These are phyloP conservation scores for Nothura maculosa DNA, from an alignment of 2,797 vertebrate genomes.

Conservation along the genomic window DNA sequence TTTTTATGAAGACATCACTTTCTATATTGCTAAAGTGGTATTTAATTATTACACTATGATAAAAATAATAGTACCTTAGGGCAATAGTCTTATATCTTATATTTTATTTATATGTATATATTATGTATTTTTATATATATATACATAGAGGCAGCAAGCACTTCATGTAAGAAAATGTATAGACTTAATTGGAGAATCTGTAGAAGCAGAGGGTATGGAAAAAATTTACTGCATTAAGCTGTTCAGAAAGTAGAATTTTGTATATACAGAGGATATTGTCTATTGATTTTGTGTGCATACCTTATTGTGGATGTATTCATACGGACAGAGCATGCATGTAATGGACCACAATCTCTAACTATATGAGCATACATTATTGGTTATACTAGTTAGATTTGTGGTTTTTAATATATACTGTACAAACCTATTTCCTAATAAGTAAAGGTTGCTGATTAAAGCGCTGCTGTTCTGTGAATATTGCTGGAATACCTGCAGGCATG, in stretches of 20 bases:
- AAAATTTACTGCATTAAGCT: not conserved
- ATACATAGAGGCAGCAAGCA: not conserved
- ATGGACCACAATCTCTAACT: not conserved
- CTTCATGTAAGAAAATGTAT: not conserved
- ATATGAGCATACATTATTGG: not conserved
- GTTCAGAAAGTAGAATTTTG: not conserved
- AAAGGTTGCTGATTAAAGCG: not conserved
- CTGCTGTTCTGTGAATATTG: not conserved
- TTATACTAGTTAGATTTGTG: not conserved
- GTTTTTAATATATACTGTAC: not conserved
- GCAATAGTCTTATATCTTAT: not conserved
- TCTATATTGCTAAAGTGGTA: not conserved
- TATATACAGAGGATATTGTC: not conserved
- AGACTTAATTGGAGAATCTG: not conserved
- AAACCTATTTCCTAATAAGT: not conserved
- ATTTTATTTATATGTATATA: not conserved
- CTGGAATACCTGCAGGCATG: not conserved
- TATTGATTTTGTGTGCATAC: not conserved
- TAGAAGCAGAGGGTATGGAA: not conserved
- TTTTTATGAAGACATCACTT: not conserved
- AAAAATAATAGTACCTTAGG: not conserved
- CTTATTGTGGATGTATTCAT: not conserved
- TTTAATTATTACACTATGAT: not conserved
- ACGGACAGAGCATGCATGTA: not conserved
- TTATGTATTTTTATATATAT: not conserved